Percentiles rank a stretch among this genome's conserved stretches.
These are phyloP conservation scores for Nothocercus nigrocapillus DNA, from an alignment of 2,113 vertebrate genomes.

Conservation along the genomic window DNA sequence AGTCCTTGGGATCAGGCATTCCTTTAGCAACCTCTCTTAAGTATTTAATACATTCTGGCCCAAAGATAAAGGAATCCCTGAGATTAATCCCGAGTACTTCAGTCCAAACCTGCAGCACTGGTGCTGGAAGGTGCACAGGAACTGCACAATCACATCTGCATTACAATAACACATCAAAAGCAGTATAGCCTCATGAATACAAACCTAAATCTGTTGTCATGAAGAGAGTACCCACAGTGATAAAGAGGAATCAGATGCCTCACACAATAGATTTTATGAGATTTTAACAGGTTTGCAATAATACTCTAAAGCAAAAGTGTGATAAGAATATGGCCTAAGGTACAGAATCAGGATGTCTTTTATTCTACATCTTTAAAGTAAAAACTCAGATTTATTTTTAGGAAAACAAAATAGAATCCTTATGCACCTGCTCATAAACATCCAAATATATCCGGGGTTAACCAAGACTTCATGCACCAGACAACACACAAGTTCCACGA, in stretches of 20 bases:
- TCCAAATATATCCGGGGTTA: background rate
- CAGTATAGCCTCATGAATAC: background rate
- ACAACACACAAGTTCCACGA: background rate
- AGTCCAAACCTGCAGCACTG: background rate
- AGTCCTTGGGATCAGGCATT: background rate
- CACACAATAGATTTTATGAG: background rate
- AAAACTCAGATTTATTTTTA: background rate
- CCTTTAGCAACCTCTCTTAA: background rate
- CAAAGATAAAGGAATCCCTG: background rate
- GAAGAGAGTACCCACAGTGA: background rate
- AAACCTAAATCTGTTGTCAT: background rate
- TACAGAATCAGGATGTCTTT: background rate
- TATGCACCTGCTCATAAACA: background rate
- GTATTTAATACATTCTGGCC: background rate
- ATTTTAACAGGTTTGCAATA: background rate
- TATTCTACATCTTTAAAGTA: background rate
- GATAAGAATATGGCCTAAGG: background rate
- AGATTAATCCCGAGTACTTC: background rate
- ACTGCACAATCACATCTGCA: background rate
- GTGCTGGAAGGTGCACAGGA: background rate
- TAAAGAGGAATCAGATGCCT: background rate
- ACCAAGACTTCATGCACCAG: background rate
- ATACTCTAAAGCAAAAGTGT: background rate
- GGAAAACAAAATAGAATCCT: background rate
- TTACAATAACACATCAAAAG: background rate